phyloP scores from a whole-genome alignment of 2,797 vertebrate genomes.

The Pteronotus mesoamericanus region DNA sequence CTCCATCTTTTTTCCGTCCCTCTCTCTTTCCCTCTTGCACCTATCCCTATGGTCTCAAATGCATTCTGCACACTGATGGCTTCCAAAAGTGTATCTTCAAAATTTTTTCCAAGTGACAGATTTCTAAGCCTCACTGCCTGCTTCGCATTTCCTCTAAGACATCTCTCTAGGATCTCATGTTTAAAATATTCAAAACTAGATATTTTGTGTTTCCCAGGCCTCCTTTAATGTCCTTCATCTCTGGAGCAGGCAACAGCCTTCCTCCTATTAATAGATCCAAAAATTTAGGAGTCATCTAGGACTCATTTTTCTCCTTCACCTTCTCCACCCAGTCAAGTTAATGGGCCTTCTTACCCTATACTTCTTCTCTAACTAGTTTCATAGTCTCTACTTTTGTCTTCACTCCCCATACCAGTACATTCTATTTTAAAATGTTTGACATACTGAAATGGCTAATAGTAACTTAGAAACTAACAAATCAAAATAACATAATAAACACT shows the following conservation, averaged over 20 bases:
- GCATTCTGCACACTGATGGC: not conserved
- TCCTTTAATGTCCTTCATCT: not conserved
- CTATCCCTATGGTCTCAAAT: not conserved
- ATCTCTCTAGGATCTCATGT: not conserved
- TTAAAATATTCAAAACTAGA: not conserved
- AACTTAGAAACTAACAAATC: not conserved
- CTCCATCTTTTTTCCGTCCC: not conserved
- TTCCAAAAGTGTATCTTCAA: not conserved
- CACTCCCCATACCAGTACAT: not conserved
- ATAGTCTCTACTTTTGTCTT: not conserved
- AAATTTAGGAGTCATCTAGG: not conserved
- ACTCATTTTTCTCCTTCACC: not conserved
- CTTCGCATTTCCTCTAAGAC: not conserved
- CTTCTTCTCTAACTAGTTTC: not conserved
- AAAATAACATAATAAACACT: not conserved
- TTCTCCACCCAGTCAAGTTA: not conserved
- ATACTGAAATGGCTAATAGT: not conserved
- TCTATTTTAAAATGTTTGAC: not conserved
- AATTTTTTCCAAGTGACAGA: not conserved
- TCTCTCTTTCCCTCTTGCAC: not conserved
- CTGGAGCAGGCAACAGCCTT: not conserved
- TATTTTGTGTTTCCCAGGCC: not conserved
- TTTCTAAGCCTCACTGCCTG: not conserved
- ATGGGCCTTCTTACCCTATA: not conserved
- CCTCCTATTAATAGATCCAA: not conserved